Base-by-base conservation (phyloP, 2,797 vertebrate species). In the Naso thynnoides region DNA sequence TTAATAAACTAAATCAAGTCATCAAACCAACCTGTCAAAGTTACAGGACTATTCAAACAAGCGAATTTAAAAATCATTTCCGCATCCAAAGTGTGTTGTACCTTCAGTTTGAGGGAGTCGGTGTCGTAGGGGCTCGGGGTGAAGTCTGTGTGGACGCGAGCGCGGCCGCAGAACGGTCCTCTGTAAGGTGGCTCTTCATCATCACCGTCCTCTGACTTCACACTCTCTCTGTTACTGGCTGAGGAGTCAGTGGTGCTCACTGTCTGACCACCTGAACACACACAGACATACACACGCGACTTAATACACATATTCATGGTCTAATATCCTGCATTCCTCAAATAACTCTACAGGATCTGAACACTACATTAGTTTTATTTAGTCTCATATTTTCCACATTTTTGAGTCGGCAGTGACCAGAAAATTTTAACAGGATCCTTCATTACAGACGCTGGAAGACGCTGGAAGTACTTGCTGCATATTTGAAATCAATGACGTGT, bases 181-280 rank as follows among this genome's bases (percentile, higher is more conserved):
- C 96, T 94, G 72, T 99, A 99, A 0, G 98, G 96, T 6, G 93
- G 96, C 87, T 99, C 98, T 85, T 99, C 98, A 0, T 99, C 98
- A 0, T 99, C 98, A 0, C 98, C 98, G 0, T 99, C 98, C 91
- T 99, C 98, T 0, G 97, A 99, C 92, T 99, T 99, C 76, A 99
- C 98, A 0, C 98, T 99, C 69, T 99, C 98, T 64, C 98, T 91
- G 94, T 99, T 99, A 85, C 98, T 99, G 87, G 98, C 95, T 9
- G 98, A 99, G 1, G 98, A 99, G 88, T 99, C 98, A 0, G 98
- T 99, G 78, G 98, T 99, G 82, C 98, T 99, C 44, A 99, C 98
- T 0, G 98, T 99, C 87, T 99, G 98, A 73, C 98, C 98, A 83
- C 98, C 98, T 99, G 86, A 1, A 74, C 33, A 78, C 29, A 78